Conservation (phyloP, 2,888 invertebrate genomes). For the Drosophila sordidula region DNA sequence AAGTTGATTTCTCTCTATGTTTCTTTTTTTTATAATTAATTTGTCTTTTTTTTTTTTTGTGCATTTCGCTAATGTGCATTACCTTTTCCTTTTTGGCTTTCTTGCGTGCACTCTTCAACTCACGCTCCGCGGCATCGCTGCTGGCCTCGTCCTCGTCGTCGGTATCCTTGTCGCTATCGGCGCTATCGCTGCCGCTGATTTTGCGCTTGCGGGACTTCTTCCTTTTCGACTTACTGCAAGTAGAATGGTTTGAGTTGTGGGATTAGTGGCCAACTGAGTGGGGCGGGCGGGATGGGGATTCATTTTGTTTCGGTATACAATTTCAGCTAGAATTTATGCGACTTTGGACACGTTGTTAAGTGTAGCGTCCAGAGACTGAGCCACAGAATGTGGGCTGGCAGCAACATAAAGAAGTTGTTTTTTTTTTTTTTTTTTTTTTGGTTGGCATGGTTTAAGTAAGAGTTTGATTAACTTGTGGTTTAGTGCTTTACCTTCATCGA, state of each 20-base stretch:
- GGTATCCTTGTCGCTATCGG: conserved; percentile 84
- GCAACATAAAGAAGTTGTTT: conserved; percentile 34
- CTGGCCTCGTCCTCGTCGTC: conserved; percentile 81
- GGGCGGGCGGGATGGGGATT: too few species aligned
- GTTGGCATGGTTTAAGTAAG: neutral
- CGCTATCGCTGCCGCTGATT: conserved; percentile 85
- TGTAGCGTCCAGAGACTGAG: conserved; percentile 32
- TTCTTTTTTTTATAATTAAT: neutral
- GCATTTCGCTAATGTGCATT: conserved; percentile 28
- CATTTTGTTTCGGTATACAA: neutral
- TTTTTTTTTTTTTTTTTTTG: conserved; percentile 1
- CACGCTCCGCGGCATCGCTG: conserved; percentile 84
- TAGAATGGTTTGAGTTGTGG: conserved; percentile 47
- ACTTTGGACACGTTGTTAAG: neutral
- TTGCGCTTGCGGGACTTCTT: conserved; percentile 87
- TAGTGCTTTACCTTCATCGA: conserved; percentile 84
- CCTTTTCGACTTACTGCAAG: conserved; percentile 86
- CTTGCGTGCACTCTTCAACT: conserved; percentile 82
- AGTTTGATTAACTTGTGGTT: conserved; percentile 65
- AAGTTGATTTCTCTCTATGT: conserved; percentile 3
- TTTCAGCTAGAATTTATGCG: conserved; percentile 19
- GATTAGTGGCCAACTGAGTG: conserved; percentile 10
- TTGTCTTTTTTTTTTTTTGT: neutral
- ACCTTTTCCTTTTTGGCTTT: conserved; percentile 85
- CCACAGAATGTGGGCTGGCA: conserved; percentile 29